Evolutionary conservation across 1,140 invertebrate species (phyloP), one percentile per base, ranked within the genome.

Genomic region (Leguminivora glycinivorella): DNA sequence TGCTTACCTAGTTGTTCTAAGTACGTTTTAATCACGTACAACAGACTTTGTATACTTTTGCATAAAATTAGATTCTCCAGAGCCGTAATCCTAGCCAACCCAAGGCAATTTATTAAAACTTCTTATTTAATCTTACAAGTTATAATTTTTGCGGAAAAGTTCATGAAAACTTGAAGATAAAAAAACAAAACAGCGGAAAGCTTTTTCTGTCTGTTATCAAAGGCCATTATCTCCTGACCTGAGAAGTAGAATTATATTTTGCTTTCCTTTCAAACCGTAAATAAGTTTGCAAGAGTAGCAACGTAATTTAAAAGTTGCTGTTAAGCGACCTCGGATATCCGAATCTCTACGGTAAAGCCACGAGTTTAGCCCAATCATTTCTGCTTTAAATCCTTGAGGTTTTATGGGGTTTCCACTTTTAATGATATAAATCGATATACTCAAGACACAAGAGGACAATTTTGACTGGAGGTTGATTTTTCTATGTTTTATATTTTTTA

Each of bases 131-230:
- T 90, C 84, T 88, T 71, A 63, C 76, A 90, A 90, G 84, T 90
- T 90, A 88, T 87, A 87, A 90, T 90, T 90, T 88, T 83, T 87
- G 81, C 80, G 81, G 81, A 78, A 79, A 85, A 85, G 80, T 87
- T 87, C 78, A 85, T 80, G 77, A 80, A 86, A 87, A 86, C 82
- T 88, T 79, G 74, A 77, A 84, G 83, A 86, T 85, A 89, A 90
- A 88, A 79, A 90, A 88, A 88, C 86, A 89, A 89, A 89, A 87
- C 84, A 89, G 83, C 84, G 88, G 87, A 90, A 89, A 90, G 86
- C 85, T 89, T 87, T 87, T 83, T 85, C 83, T 83, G 81, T 81
- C 80, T 84, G 82, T 89, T 88, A 90, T 88, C 85, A 88, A 88
- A 90, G 83, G 78, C 86, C 86, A 90, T 90, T 90, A 90, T 88